Conservation (phyloP, 2,113 vertebrate species). For the Mus spicilegus region DNA sequence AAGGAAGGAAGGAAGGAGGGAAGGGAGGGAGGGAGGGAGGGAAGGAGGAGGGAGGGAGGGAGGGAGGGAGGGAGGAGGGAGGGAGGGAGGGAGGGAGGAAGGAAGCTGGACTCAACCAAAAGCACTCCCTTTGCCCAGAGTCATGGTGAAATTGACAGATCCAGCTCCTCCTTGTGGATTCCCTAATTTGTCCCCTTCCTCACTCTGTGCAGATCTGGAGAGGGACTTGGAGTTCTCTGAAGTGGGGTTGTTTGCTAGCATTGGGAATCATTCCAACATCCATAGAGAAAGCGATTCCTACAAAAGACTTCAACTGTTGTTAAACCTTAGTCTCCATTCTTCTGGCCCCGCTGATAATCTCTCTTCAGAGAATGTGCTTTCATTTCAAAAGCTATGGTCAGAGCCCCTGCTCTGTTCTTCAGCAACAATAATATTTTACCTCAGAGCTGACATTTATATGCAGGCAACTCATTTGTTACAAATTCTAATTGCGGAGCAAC, state of each 20-base stretch:
- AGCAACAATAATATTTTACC: conserved; percentile 6
- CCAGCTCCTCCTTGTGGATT: not conserved
- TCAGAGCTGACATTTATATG: conserved; percentile 25
- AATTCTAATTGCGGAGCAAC: conserved; percentile 71
- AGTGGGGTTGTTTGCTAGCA: not conserved
- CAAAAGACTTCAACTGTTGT: not conserved
- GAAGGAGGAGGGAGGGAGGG: fast-evolving
- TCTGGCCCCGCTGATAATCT: not conserved
- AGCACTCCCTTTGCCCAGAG: not conserved
- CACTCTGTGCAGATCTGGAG: not conserved
- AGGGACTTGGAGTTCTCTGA: conserved; percentile 7
- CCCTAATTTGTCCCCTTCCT: not conserved
- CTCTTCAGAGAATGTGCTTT: conserved; percentile 43
- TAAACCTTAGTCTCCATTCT: not conserved
- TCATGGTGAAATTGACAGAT: not conserved
- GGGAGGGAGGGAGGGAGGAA: not conserved
- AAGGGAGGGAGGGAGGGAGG: fast-evolving
- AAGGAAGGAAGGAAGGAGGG: too few relatives aligned
- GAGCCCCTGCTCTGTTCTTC: conserved; percentile 23
- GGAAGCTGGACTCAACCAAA: not conserved
- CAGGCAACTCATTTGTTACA: conserved; percentile 70
- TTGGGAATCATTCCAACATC: not conserved
- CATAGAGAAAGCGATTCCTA: not conserved
- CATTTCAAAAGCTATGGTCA: conserved; percentile 52
- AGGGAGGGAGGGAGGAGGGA: fast-evolving